Evolutionary conservation across 2,797 vertebrate genomes (phyloP), one percentile per base, ranked within the genome.

Genomic region (Okamejei kenojei): DNA sequence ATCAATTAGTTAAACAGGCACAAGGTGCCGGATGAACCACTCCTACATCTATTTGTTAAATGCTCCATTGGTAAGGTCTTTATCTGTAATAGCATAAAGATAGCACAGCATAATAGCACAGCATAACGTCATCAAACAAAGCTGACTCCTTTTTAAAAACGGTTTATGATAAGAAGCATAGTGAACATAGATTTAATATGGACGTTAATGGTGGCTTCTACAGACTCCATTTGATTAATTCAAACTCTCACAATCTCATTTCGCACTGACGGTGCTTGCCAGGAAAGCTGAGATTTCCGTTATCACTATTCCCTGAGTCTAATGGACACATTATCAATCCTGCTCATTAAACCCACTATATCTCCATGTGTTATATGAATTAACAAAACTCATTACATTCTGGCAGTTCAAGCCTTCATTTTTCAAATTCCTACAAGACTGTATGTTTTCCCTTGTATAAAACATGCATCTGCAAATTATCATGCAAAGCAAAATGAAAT

Each of bases 341-440:
- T 86, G 23, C 82, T 63, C 11, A 32, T 86, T 63, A 63, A 86
- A 61, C 29, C 45, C 29, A 63, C 82, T 61, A 32, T 63, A n/a
- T 84, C 54, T 84, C 29, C 54, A 13, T 13, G 54, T n/a, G 26
- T 86, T 63, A 61, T 32, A 63, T n/a, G 29, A 32, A 78, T 78
- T 78, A 32, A 63, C 58, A 63, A 86, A 86, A 86, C 29, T 32
- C 82, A 63, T 63, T n/a, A 86, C n/a, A 63, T 86, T 86, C 82
- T 15, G 29, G 29, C 29, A 63, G 82, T 86, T 32, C 58, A 32
- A 63, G 82, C 82, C 58, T 86, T 86, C 17, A 63, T 0, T 86
- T 63, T 1, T n/a, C 29, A 32, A 86, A 4, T 63, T 63, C 7
- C 29, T 63, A 63, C 63, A 63, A 86, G 17, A 11, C 11, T 13